Percentiles rank a stretch among this genome's conserved stretches.
phyloP scores from a whole-genome alignment of 2,888 invertebrate species.

The Dexiosoma caninum region DNA sequence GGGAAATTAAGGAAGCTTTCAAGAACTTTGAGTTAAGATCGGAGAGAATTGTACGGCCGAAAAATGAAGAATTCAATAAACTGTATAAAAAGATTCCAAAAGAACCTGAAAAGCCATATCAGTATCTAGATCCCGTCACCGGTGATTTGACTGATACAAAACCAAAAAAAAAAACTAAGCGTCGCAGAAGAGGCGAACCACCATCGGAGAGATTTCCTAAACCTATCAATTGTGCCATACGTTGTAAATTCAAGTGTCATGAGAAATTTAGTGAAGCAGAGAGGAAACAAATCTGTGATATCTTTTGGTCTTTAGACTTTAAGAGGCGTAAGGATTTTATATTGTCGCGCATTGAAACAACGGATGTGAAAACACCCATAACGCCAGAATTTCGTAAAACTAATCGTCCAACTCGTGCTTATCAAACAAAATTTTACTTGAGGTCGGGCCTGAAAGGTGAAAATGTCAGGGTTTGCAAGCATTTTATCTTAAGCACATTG shows the following conservation, averaged over 20 bases:
- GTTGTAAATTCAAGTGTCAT: constrained; percentile 64
- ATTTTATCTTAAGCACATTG: constrained; percentile 61
- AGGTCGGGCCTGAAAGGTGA: constrained; percentile 52
- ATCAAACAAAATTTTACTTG: constrained; percentile 59
- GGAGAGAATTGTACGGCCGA: constrained; percentile 13
- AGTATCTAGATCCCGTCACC: constrained; percentile 49
- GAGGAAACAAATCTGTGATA: constrained; percentile 63
- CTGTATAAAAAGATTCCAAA: neutral
- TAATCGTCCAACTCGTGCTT: constrained; percentile 55
- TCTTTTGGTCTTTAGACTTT: constrained; percentile 65
- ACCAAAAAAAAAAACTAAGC: constrained; percentile 32
- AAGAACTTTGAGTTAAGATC: constrained; percentile 46
- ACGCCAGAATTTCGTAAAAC: constrained; percentile 60
- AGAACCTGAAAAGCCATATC: constrained; percentile 9
- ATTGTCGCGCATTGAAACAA: constrained; percentile 63
- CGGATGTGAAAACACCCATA: constrained; percentile 56
- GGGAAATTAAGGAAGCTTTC: constrained; percentile 50
- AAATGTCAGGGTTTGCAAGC: constrained; percentile 63
- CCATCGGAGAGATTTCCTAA: constrained; percentile 59
- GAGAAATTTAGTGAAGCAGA: constrained; percentile 63
- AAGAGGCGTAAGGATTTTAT: constrained; percentile 66
- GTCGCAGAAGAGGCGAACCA: constrained; percentile 49
- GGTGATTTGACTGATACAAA: constrained; percentile 21
- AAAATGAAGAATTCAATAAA: constrained; percentile 8
- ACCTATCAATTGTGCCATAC: constrained; percentile 63